These are phyloP conservation scores for Drosophila mulleri DNA, from an alignment of 2,888 invertebrate species.

Conservation along the genomic window DNA sequence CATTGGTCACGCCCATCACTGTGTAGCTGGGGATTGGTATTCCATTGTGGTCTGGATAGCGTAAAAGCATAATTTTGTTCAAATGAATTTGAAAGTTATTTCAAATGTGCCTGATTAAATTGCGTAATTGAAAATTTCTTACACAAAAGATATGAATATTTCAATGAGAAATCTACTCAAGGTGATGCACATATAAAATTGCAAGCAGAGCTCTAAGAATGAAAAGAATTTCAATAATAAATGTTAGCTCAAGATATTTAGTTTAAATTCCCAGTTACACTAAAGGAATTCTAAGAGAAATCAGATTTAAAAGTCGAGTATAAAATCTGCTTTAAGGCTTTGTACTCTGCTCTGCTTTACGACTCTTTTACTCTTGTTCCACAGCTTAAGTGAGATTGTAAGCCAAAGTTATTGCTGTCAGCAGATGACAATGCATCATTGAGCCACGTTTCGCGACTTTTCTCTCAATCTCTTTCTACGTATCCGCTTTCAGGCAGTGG, in stretches of 20 bases:
- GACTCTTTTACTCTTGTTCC: background rate
- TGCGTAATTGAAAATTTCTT: background rate
- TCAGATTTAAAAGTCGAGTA: background rate
- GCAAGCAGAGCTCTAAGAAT: background rate
- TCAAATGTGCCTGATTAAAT: conserved; percentile 3
- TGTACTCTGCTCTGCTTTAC: background rate
- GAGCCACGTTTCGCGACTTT: conserved; percentile 1
- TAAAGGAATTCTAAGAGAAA: background rate
- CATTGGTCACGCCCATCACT: conserved; percentile 37
- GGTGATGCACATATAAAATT: background rate
- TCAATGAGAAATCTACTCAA: background rate
- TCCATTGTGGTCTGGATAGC: conserved; percentile 18
- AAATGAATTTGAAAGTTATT: conserved; percentile 13
- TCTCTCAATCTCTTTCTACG: background rate
- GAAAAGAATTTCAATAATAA: background rate
- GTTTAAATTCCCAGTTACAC: background rate
- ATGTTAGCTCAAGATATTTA: background rate
- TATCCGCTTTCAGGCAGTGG: background rate
- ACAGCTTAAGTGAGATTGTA: conserved; percentile 15
- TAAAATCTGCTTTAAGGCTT: background rate
- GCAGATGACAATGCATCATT: conserved; percentile 4
- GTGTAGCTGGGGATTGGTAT: conserved; percentile 11
- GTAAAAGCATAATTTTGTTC: background rate
- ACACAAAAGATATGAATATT: background rate
- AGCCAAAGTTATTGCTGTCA: conserved; percentile 26